phyloP scores from a whole-genome alignment of 2,113 vertebrate species.

The Otocyon megalotis region DNA sequence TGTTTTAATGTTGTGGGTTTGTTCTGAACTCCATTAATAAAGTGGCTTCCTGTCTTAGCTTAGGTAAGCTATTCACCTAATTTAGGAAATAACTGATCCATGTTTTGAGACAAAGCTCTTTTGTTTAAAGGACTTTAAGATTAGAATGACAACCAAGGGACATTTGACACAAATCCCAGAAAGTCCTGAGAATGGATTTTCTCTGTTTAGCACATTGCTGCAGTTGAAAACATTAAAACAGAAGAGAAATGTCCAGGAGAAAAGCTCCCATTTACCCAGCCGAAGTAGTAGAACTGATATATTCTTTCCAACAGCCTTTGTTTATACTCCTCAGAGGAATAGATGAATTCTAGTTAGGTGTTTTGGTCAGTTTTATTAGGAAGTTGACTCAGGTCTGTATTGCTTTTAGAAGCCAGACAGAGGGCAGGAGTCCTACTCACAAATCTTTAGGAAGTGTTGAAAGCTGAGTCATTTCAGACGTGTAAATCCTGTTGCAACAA shows the following conservation, averaged over 20 bases:
- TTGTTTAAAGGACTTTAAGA: slow-evolving; percentile 60
- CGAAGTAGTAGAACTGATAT: neutral
- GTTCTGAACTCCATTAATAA: slow-evolving; percentile 68
- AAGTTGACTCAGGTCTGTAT: slow-evolving; percentile 58
- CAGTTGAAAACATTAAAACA: slow-evolving; percentile 59
- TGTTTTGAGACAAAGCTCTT: slow-evolving; percentile 65
- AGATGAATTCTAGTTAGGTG: slow-evolving; percentile 38
- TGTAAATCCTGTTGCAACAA: slow-evolving; percentile 82
- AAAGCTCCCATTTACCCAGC: neutral
- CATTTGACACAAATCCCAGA: slow-evolving; percentile 68
- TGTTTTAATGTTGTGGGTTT: slow-evolving; percentile 63
- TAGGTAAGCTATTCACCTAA: slow-evolving; percentile 70
- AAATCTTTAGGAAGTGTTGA: slow-evolving; percentile 80
- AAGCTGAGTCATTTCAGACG: slow-evolving; percentile 79
- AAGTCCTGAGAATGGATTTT: slow-evolving; percentile 60
- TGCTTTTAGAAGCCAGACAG: slow-evolving; percentile 46
- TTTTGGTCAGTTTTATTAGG: slow-evolving; percentile 68
- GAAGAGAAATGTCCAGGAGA: slow-evolving; percentile 20
- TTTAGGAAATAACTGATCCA: slow-evolving; percentile 71
- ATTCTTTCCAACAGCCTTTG: slow-evolving; percentile 6
- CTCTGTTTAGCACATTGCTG: slow-evolving; percentile 50
- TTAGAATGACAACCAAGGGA: slow-evolving; percentile 67
- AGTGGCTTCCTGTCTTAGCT: slow-evolving; percentile 68
- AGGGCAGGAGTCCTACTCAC: slow-evolving; percentile 64
- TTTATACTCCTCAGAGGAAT: neutral